These are phyloP conservation scores for Ceryle rudis DNA, from an alignment of 2,797 vertebrate species.

Conservation along the genomic window DNA sequence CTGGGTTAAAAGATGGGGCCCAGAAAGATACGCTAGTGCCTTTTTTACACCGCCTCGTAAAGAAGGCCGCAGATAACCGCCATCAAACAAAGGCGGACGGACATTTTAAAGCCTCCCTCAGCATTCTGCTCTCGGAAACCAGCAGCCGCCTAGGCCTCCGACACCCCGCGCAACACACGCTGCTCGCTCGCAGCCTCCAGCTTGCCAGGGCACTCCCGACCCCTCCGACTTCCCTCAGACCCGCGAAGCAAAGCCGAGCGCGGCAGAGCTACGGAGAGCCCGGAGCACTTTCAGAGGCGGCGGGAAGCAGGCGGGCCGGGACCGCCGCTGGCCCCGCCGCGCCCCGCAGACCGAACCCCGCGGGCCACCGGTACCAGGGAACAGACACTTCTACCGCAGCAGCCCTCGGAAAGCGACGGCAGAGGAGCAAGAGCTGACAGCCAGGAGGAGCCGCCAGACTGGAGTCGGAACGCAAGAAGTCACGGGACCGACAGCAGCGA, in stretches of 20 bases:
- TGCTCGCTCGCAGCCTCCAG: accelerated
- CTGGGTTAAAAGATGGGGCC: accelerated
- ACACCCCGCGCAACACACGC: accelerated
- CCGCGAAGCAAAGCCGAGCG: not conserved
- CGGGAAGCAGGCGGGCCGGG: not conserved
- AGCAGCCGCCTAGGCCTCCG: accelerated
- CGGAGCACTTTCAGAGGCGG: accelerated
- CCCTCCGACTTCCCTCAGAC: too few relatives aligned
- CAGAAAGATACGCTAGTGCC: not conserved
- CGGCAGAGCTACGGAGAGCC: too few relatives aligned
- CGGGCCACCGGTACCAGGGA: not conserved
- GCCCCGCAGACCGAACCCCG: not conserved
- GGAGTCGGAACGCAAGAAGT: not conserved
- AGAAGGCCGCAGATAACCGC: not conserved
- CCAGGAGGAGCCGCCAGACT: not conserved
- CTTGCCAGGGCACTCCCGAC: too few relatives aligned
- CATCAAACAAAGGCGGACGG: accelerated
- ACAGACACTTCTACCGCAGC: not conserved
- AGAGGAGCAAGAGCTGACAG: not conserved
- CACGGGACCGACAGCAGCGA: not conserved
- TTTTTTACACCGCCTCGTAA: accelerated
- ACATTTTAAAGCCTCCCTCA: not conserved
- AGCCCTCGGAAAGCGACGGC: not conserved
- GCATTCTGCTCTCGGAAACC: too few relatives aligned
- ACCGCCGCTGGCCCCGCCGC: not conserved